Conservation (phyloP, 2,797 vertebrate species). For the Hapalemur alaotrensis region DNA sequence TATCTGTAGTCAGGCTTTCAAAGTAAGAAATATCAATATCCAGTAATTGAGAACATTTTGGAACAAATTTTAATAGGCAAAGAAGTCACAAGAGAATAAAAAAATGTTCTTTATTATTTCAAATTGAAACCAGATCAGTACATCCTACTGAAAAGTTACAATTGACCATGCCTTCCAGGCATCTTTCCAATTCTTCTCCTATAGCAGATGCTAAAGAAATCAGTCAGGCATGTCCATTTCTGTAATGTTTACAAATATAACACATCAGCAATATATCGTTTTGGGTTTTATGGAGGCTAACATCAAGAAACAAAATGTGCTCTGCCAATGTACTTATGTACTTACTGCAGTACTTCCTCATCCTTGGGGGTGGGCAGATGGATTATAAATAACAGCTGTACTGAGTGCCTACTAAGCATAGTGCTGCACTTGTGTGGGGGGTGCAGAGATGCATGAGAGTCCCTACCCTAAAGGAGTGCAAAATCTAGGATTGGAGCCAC, state of each 20-base stretch:
- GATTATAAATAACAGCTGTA: neutral
- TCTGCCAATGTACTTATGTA: neutral
- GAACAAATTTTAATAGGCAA: slow-evolving; percentile 61
- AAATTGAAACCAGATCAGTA: slow-evolving; percentile 47
- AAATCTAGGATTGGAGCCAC: neutral
- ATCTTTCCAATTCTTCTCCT: slow-evolving; percentile 57
- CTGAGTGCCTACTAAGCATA: neutral
- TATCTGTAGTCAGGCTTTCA: slow-evolving; percentile 57
- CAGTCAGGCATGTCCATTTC: slow-evolving; percentile 36
- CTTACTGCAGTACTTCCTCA: neutral
- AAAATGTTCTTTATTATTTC: slow-evolving; percentile 56
- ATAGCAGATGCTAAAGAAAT: slow-evolving; percentile 64
- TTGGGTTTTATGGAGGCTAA: neutral
- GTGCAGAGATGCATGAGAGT: neutral
- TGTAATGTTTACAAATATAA: slow-evolving; percentile 49
- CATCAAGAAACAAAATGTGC: neutral
- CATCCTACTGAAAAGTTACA: slow-evolving; percentile 53
- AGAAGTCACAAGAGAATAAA: slow-evolving; percentile 34
- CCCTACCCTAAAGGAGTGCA: neutral
- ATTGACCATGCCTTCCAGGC: slow-evolving; percentile 51
- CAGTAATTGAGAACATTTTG: slow-evolving; percentile 65
- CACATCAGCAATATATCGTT: slow-evolving; percentile 27
- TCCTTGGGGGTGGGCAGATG: neutral
- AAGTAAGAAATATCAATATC: slow-evolving; percentile 64
- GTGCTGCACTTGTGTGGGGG: neutral